Percentiles rank a stretch among this genome's conserved stretches.
Conservation (phyloP, 2,888 invertebrate genomes). For the Polydrusus pterygomalis region DNA sequence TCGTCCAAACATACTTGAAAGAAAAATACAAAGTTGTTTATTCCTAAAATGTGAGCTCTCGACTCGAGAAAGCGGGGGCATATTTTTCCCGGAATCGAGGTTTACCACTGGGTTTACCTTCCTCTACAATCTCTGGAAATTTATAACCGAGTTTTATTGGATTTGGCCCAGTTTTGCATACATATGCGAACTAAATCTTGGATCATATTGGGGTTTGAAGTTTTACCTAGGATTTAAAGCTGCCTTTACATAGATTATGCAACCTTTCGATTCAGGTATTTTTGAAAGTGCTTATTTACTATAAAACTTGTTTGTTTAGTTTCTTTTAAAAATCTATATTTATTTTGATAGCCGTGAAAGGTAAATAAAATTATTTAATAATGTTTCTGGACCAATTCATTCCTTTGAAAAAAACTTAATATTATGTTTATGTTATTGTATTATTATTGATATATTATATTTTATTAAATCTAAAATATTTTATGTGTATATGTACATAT, state of each 20-base stretch:
- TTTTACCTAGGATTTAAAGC: constrained; percentile 47
- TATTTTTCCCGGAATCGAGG: constrained; percentile 27
- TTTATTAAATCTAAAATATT: too few relatives aligned
- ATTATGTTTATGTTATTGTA: too few relatives aligned
- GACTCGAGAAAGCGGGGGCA: constrained; percentile 23
- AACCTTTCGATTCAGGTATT: constrained; percentile 22
- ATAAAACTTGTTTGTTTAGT: background rate
- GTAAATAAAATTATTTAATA: too few relatives aligned
- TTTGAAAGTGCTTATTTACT: background rate
- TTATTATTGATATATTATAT: too few relatives aligned
- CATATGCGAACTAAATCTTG: constrained; percentile 49
- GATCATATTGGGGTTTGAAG: constrained; percentile 48
- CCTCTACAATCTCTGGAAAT: constrained; percentile 46
- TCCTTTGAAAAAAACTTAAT: too few relatives aligned
- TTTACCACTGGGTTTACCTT: constrained; percentile 45
- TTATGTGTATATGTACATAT: too few relatives aligned
- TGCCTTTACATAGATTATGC: constrained; percentile 35
- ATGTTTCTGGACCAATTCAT: too few relatives aligned
- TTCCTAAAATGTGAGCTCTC: constrained; percentile 22
- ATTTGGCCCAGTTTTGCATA: constrained; percentile 47
- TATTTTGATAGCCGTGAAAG: too few relatives aligned
- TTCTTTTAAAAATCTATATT: background rate
- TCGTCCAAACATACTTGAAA: too few relatives aligned
- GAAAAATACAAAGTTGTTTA: constrained; percentile 22
- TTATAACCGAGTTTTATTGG: constrained; percentile 52